Percentiles rank a stretch among this genome's conserved stretches.
phyloP scores from a whole-genome alignment of 1,140 invertebrate species.

The Vollenhovia emeryi region DNA sequence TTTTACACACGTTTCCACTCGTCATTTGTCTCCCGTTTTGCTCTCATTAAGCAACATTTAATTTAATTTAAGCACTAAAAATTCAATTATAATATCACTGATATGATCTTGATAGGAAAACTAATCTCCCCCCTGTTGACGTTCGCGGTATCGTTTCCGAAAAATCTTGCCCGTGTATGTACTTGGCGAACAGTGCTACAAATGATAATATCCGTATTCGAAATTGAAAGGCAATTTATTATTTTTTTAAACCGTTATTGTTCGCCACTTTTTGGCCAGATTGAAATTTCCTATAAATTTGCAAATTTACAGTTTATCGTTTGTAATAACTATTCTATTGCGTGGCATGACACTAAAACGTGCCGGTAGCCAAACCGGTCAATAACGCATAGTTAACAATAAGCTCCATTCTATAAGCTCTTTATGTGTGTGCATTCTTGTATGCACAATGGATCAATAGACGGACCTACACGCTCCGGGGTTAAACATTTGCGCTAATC shows the following conservation, averaged over 20 bases:
- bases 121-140: background rate
- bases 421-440: background rate
- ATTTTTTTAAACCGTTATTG: background rate
- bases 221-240: background rate
- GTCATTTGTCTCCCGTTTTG: background rate
- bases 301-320: background rate
- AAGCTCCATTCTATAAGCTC: background rate
- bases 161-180: background rate
- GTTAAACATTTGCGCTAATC: conserved; percentile 21
- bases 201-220: background rate
- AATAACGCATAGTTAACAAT: conserved; percentile 20
- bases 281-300: background rate
- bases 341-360: background rate
- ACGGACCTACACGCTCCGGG: background rate
- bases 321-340: background rate
- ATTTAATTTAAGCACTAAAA: background rate
- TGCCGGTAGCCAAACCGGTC: background rate
- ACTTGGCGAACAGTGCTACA: background rate
- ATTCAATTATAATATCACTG: background rate
- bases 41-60: too few relatives aligned
- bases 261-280: background rate
- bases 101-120: background rate
- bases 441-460: background rate
- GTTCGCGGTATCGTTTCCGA: background rate
- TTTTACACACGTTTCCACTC: background rate